Evolutionary conservation across 1,140 invertebrate genomes (phyloP), one percentile per base, ranked within the genome.

Genomic region (Semibalanus balanoides): DNA sequence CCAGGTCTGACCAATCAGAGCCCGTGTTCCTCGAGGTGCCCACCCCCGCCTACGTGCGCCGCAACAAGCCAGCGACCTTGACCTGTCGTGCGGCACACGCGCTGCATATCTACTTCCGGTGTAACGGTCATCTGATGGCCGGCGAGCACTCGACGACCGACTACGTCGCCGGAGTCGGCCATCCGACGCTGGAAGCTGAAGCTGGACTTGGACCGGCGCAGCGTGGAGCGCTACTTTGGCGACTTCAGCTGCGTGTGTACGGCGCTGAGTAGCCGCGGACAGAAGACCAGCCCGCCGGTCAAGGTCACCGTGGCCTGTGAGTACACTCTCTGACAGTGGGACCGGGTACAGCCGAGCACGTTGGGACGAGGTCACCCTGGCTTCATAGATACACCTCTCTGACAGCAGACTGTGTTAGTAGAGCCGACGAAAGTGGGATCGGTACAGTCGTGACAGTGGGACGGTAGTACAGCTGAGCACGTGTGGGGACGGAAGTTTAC

Each of bases 181-280:
- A 89, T 93, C 0, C 87, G 93, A 79, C 91, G 93, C 78, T 88
- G 94, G 78, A 93, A 96, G 81, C 91, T 91, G 22, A 92, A 93
- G 77, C 88, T 93, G 76, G 93, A 94, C 82, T 89, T 97, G 73
- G 93, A 92, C 19, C 88, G 93, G 74, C 90, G 94, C 82, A 90
- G 94, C 79, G 92, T 96, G 76, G 93, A 96, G 79, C 93, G 95
- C 81, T 95, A 92, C 83, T 94, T 93, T 81, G 91, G 92, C 43
- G 77, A 74, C 25, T 85, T 82, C 84, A 91, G 91, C 80, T 97
- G 94, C 84, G 90, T 93, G 75, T 97, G 94, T 83, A 87, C 92
- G 78, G 94, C 94, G 19, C 94, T 92, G 91, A 89, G 89, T 78
- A 89, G 89, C 78, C 88, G 88, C 75, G 88, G 89, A 9, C 88